Percentiles rank a stretch among this genome's conserved stretches.
phyloP scores from a whole-genome alignment of 2,113 vertebrate genomes.

The Panthera leo region DNA sequence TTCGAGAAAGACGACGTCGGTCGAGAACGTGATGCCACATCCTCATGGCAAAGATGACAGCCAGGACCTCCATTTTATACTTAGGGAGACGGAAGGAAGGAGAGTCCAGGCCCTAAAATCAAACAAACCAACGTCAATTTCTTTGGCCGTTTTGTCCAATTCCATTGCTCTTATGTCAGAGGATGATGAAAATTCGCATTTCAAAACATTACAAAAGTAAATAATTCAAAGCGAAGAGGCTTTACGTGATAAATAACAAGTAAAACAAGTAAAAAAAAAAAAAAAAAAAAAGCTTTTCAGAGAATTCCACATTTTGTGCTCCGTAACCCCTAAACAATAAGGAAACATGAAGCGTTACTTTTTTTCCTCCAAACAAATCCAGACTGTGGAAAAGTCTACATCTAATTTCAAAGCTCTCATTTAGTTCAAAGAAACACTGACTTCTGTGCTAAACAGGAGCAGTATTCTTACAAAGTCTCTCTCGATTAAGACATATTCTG shows the following conservation, averaged over 20 bases:
- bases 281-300: not conserved
- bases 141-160: not conserved
- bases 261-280: not conserved
- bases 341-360: not conserved
- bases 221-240: not conserved
- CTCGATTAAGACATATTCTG: not conserved
- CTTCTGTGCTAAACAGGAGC: not conserved
- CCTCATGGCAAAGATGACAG: not conserved
- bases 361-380: not conserved
- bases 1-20: not conserved
- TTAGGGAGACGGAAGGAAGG: not conserved
- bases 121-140: not conserved
- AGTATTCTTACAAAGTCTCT: not conserved
- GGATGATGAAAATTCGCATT: not conserved
- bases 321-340: not conserved
- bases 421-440: not conserved
- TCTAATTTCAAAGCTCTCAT: not conserved
- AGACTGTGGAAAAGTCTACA: not conserved
- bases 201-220: not conserved
- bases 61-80: not conserved
- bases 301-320: not conserved
- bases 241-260: not conserved
- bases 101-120: not conserved
- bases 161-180: not conserved
- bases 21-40: not conserved